Conservation (phyloP, 2,113 vertebrate genomes). For the Gnathonemus longibarbis region DNA sequence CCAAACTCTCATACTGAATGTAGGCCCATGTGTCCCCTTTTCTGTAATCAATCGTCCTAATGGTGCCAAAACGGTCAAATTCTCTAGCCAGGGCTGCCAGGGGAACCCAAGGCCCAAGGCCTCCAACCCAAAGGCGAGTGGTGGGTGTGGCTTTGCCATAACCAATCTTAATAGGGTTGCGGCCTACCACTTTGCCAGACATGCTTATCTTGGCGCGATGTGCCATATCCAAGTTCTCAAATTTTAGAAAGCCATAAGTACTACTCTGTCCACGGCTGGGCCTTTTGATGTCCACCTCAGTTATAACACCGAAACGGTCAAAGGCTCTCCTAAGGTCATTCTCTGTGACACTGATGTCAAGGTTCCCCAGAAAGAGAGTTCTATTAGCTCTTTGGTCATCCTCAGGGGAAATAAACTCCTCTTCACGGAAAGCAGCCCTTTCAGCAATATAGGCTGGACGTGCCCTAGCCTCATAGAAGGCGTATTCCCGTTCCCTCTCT, state of each 20-base stretch:
- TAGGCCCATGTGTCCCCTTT: slow-evolving; percentile 97
- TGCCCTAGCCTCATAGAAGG: slow-evolving; percentile 79
- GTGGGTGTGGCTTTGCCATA: slow-evolving; percentile 95
- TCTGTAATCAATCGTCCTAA: slow-evolving; percentile 92
- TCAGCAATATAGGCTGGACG: slow-evolving; percentile 78
- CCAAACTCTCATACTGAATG: slow-evolving; percentile 95
- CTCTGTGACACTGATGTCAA: slow-evolving; percentile 88
- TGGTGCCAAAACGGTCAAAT: slow-evolving; percentile 96
- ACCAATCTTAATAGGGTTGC: slow-evolving; percentile 91
- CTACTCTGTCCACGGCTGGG: slow-evolving; percentile 80
- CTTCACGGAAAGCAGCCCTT: slow-evolving; percentile 74
- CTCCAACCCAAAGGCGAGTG: slow-evolving; percentile 91
- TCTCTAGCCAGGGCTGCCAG: slow-evolving; percentile 85
- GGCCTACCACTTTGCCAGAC: slow-evolving; percentile 90
- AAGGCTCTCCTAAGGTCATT: slow-evolving; percentile 83
- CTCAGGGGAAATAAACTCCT: slow-evolving; percentile 92
- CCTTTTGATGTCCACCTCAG: slow-evolving; percentile 92
- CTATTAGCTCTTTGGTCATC: slow-evolving; percentile 92
- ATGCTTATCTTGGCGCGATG: slow-evolving; percentile 93
- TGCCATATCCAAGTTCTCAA: slow-evolving; percentile 96
- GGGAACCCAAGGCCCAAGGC: slow-evolving; percentile 90
- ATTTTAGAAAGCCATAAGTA: slow-evolving; percentile 94
- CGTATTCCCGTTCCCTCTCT: slow-evolving; percentile 78
- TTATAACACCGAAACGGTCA: slow-evolving; percentile 92
- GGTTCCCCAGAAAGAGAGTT: slow-evolving; percentile 90